These are phyloP conservation scores for Apeira syringaria DNA, from an alignment of 2,888 invertebrate genomes.

Conservation along the genomic window DNA sequence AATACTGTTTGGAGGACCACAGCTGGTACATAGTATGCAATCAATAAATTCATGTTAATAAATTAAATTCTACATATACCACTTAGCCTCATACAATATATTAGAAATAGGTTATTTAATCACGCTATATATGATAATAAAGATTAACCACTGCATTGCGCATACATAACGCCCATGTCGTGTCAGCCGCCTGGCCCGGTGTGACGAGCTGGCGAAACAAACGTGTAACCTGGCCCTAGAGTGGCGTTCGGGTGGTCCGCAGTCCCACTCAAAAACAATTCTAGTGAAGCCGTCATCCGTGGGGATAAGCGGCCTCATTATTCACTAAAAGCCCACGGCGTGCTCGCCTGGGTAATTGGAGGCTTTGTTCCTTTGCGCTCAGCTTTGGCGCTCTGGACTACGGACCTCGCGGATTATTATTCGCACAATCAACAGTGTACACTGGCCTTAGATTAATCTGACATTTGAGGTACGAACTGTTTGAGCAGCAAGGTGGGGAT, in stretches of 20 bases:
- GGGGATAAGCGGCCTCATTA: conserved; percentile 79
- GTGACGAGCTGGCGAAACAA: conserved; percentile 29
- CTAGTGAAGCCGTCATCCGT: conserved; percentile 72
- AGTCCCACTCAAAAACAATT: conserved; percentile 70
- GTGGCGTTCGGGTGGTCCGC: conserved; percentile 57
- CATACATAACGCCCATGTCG: conserved; percentile 14
- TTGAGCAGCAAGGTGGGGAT: conserved; percentile 50
- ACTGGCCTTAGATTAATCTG: conserved; percentile 68
- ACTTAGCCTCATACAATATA: too few species aligned
- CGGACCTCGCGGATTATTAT: conserved; percentile 66
- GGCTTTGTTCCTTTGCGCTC: conserved; percentile 78
- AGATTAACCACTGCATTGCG: conserved; percentile 7
- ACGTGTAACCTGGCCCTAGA: conserved; percentile 25
- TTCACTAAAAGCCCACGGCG: conserved; percentile 82
- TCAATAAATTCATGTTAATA: too few species aligned
- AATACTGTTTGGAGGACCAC: too few species aligned
- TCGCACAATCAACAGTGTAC: conserved; percentile 73
- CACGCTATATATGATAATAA: too few species aligned
- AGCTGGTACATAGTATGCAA: too few species aligned
- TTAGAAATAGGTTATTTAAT: too few species aligned
- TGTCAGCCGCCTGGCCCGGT: conserved; percentile 21
- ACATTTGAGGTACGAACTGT: conserved; percentile 67
- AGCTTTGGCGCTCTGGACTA: conserved; percentile 71
- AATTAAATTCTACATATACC: too few species aligned
- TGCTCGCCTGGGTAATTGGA: conserved; percentile 78